Evolutionary conservation across 2,888 invertebrate species (phyloP).

Genomic region (Trimorus sp.): DNA sequence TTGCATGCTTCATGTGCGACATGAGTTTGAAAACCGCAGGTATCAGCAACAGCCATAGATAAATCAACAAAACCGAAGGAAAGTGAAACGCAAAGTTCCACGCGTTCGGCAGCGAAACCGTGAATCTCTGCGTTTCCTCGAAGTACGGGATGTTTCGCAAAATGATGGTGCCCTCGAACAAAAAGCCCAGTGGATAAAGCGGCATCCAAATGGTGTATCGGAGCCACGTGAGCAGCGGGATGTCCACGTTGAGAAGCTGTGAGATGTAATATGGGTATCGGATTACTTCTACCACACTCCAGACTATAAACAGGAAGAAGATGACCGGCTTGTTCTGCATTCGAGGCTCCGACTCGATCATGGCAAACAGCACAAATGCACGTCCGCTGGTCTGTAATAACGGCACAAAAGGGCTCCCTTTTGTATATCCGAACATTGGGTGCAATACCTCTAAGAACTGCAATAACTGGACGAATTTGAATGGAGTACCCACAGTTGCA

Average conservation of each 20-base stretch:
- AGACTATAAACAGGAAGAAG: slow-evolving; percentile 93
- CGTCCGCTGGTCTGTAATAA: slow-evolving; percentile 91
- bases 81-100: slow-evolving; percentile 94
- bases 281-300: slow-evolving; percentile 91
- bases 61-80: slow-evolving; percentile 89
- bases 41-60: slow-evolving; percentile 88
- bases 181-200: slow-evolving; percentile 93
- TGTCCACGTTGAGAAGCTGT: slow-evolving; percentile 88
- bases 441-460: slow-evolving; percentile 95
- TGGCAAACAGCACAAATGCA: slow-evolving; percentile 89
- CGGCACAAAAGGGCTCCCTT: slow-evolving; percentile 88
- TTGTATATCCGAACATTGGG: slow-evolving; percentile 93
- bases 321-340: slow-evolving; percentile 94
- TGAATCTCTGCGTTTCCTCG: slow-evolving; percentile 90
- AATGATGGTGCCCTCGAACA: slow-evolving; percentile 92
- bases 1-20: slow-evolving; percentile 91
- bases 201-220: slow-evolving; percentile 97
- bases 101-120: slow-evolving; percentile 90
- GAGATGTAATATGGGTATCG: slow-evolving; percentile 97
- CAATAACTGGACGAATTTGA: slow-evolving; percentile 91
- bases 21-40: slow-evolving; percentile 91
- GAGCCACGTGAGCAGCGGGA: slow-evolving; percentile 92
- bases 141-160: slow-evolving; percentile 94
- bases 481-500: slow-evolving; percentile 87
- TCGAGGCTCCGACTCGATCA: slow-evolving; percentile 92